Base-by-base conservation (phyloP, 2,113 vertebrate species). In the Anguilla japonica region DNA sequence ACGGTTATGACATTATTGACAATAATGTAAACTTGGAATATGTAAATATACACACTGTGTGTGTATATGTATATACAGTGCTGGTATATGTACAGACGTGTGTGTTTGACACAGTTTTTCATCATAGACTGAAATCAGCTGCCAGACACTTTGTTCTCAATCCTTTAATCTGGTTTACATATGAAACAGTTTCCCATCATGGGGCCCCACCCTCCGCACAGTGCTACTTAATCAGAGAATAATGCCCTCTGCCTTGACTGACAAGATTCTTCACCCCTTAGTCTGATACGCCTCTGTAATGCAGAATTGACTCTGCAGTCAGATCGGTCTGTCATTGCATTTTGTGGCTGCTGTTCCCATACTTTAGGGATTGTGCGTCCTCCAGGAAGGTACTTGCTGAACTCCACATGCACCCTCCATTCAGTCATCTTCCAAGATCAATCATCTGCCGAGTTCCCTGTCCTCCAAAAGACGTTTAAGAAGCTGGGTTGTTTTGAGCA, bases 81-180 rank as follows among this genome's bases (percentile, higher is more conserved):
- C 57, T 2, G 14, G 63, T n/a, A 20, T 71, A 8, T 86, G 84
- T 80, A 75, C 57, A 78, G 34, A 34, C 34, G 85, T 86, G 86
- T 88, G 87, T 89, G 91, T 93, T 91, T 81, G 34, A 40, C 79
- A 80, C 39, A 80, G 34, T 15, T 80, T 41, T 80, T 80, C 2
- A 16, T 7, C 40, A 20, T 80, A 20, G 20, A 22, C 78, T 34
- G 75, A 41, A 41, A 80, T 91, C 93, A 92, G 89, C 90, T 93
- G 92, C 88, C 92, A 91, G 89, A 91, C 91, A 88, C 87, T 89
- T 87, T 91, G 86, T 86, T 88, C 84, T 85, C 90, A 94, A 93
- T 92, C 94, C 91, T 90, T 93, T 94, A 94, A 95, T 93, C 91
- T 93, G 87, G 90, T 89, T 91, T 87, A 83, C 88, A 83, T 87